phyloP scores from a whole-genome alignment of 1,140 invertebrate genomes.

The Drusus annulatus region DNA sequence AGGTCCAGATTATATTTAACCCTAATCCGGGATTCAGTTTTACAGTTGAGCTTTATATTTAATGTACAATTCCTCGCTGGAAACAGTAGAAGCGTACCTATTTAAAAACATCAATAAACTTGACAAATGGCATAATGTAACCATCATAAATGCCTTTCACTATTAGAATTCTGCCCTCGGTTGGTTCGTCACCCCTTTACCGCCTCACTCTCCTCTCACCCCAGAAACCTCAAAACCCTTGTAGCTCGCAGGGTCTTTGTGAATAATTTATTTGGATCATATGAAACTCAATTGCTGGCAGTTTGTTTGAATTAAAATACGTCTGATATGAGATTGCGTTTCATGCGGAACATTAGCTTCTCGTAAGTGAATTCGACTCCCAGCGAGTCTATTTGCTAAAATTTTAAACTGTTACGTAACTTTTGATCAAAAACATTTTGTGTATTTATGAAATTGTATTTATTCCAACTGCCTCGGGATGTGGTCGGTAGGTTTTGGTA shows the following conservation, averaged over 20 bases:
- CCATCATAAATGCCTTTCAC: neutral
- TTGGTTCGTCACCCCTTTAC: neutral
- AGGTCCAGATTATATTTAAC: no score
- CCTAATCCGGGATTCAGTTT: no score
- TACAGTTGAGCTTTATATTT: no score
- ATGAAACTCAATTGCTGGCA: conserved; percentile 34
- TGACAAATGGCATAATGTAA: conserved; percentile 26
- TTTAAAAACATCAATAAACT: conserved; percentile 11
- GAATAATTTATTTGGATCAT: conserved; percentile 34
- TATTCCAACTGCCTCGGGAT: neutral
- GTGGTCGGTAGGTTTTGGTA: neutral
- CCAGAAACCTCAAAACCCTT: neutral
- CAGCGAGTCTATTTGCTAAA: neutral
- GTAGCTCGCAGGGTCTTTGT: conserved; percentile 28
- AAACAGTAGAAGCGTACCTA: no score
- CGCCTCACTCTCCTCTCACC: neutral
- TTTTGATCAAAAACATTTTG: neutral
- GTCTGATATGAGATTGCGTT: conserved; percentile 12
- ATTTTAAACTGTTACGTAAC: neutral
- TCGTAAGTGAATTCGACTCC: neutral
- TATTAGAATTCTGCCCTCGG: conserved; percentile 24
- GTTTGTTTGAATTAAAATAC: conserved; percentile 36
- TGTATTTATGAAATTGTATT: neutral
- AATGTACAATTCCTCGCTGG: no score
- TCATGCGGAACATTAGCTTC: neutral